Evolutionary conservation across 1,140 invertebrate genomes (phyloP), one percentile per base, ranked within the genome.

Genomic region (Carposina sasakii): DNA sequence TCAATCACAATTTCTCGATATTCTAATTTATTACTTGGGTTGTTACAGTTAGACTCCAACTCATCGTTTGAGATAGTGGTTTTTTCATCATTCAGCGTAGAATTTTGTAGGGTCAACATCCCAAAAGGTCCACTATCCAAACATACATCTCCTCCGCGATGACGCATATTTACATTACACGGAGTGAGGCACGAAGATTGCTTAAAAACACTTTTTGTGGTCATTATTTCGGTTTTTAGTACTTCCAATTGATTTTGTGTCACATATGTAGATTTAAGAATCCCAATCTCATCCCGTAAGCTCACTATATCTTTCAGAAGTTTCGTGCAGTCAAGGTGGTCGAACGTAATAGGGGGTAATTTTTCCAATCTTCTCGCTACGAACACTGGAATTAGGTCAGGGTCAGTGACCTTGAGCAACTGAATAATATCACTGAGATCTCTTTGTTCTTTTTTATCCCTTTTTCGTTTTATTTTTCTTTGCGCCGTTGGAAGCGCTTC

Each of bases 271-370:
- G 26, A 28, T 16, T 44, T 13, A 8, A 44, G 2, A 2, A 3
- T 2, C 2, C 31, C 20, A 2, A 44, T 31, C n/a, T 44, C 41
- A 2, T 13, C 13, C 16, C 13, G 12, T 9, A 44, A 10, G 16
- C 17, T 44, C 8, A 24, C 15, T 3, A 44, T 44, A 19, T 44
- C 41, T 17, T 31, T 44, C 3, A 44, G 15, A 3, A 44, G 17
- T 19, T 31, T 28, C 2, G 41, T 44, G n/a, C 41, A 44, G 26
- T 44, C 41, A 15, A 44, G 16, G 20, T 44, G 41, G 15, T 44
- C 41, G 9, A 44, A 30, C 2, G 23, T 30, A 8, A 44, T 15
- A 1, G 41, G 24, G 3, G 41, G 41, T 17, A 44, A 44, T 10
- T 30, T 28, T 15, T 44, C 41, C 1, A 44, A 8, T 9, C 20